These are phyloP conservation scores for Epinotia demarniana DNA, from an alignment of 2,888 invertebrate genomes.

Conservation along the genomic window DNA sequence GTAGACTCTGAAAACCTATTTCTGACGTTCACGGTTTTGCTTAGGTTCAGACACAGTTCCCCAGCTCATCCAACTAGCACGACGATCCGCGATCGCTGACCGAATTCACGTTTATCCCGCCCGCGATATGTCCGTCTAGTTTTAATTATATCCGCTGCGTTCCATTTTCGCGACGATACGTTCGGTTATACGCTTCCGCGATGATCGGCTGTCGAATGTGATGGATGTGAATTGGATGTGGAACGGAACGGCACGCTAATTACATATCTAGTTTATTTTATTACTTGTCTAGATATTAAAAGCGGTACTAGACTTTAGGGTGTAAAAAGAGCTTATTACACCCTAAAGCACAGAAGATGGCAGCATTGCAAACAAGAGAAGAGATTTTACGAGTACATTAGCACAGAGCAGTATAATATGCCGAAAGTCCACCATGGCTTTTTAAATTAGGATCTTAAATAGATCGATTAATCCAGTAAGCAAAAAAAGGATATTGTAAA, in stretches of 20 bases:
- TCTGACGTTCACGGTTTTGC: no score
- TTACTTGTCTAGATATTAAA: not conserved
- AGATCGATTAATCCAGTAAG: no score
- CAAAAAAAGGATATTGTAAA: no score
- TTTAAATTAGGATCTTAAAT: no score
- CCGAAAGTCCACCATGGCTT: no score
- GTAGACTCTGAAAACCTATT: not conserved
- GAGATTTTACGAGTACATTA: no score
- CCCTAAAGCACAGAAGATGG: no score
- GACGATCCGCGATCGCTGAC: conserved; percentile 56
- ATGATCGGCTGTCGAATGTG: conserved; percentile 66
- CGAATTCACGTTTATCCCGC: conserved; percentile 74
- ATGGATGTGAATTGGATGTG: conserved; percentile 50
- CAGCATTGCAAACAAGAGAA: no score
- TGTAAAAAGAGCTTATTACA: not conserved
- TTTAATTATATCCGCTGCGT: conserved; percentile 83
- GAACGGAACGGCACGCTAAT: conserved; percentile 58
- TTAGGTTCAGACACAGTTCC: not conserved
- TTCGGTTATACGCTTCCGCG: conserved; percentile 67
- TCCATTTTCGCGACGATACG: conserved; percentile 75
- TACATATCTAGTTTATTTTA: conserved; percentile 44
- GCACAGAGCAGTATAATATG: no score
- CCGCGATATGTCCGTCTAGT: conserved; percentile 74
- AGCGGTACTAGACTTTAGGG: not conserved
- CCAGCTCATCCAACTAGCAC: conserved; percentile 38